phyloP scores from a whole-genome alignment of 2,888 invertebrate genomes.

The Neoascia interrupta region DNA sequence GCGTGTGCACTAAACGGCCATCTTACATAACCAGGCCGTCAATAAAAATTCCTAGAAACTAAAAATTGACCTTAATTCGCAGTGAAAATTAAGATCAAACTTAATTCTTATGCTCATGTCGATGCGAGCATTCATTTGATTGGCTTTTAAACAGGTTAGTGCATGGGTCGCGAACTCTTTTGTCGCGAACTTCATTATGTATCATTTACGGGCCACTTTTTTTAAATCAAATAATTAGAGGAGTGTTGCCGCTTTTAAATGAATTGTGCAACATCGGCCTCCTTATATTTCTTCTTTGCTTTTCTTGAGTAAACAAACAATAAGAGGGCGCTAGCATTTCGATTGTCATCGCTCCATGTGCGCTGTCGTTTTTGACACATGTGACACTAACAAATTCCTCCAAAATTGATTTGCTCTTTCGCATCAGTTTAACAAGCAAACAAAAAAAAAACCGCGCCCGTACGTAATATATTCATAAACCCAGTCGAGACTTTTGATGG shows the following conservation, averaged over 20 bases:
- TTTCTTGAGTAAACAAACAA: too few species aligned
- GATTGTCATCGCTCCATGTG: slow-evolving; percentile 16
- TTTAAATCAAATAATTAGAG: too few species aligned
- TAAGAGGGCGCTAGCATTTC: slow-evolving; percentile 21
- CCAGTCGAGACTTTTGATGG: not conserved
- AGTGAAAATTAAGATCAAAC: too few species aligned
- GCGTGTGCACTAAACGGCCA: slow-evolving; percentile 28
- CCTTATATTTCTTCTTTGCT: too few species aligned
- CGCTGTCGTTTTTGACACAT: too few species aligned
- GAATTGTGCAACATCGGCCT: too few species aligned
- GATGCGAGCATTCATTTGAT: too few species aligned
- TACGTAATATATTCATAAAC: not conserved
- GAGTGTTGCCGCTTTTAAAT: too few species aligned
- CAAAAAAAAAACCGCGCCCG: not conserved
- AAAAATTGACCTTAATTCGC: slow-evolving; percentile 54
- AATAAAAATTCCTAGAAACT: slow-evolving; percentile 44
- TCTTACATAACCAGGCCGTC: slow-evolving; percentile 50
- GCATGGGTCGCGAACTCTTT: too few species aligned
- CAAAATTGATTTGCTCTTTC: slow-evolving; percentile 54
- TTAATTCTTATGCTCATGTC: too few species aligned
- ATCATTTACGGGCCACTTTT: not conserved
- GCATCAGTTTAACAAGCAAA: slow-evolving; percentile 1
- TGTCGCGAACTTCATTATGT: slow-evolving; percentile 12
- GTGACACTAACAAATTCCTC: slow-evolving; percentile 28
- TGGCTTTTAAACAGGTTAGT: too few species aligned